Conservation (phyloP, 2,113 vertebrate species). For the Gasterosteus nipponicus region DNA sequence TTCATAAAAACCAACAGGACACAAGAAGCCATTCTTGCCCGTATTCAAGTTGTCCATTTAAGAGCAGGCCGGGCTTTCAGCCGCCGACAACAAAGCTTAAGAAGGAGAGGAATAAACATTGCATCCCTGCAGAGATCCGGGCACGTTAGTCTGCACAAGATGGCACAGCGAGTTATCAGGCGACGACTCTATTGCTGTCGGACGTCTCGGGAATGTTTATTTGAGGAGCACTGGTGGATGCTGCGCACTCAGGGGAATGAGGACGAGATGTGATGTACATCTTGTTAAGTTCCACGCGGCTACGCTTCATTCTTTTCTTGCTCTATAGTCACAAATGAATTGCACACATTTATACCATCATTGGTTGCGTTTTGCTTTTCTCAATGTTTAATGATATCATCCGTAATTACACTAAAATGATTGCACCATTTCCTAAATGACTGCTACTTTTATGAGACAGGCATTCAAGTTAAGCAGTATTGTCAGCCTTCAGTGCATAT, state of each 20-base stretch:
- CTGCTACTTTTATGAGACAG: neutral
- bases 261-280: neutral
- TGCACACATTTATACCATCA: neutral
- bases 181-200: constrained; percentile 5
- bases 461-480: neutral
- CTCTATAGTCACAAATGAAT: neutral
- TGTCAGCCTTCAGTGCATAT: neutral
- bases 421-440: neutral
- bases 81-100: neutral
- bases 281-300: neutral
- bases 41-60: constrained; percentile 10
- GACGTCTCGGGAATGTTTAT: constrained; percentile 21
- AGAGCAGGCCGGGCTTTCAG: constrained; percentile 19
- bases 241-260: neutral
- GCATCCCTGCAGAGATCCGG: neutral
- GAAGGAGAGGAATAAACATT: neutral
- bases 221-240: neutral
- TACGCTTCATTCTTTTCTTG: neutral
- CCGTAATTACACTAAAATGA: neutral
- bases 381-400: neutral
- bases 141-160: neutral
- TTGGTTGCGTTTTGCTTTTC: neutral
- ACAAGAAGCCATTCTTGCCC: constrained; percentile 27
- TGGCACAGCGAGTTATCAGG: neutral
- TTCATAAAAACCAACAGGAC: constrained; percentile 24